Conservation (phyloP, 2,888 invertebrate genomes). For the Cantharis rufa region DNA sequence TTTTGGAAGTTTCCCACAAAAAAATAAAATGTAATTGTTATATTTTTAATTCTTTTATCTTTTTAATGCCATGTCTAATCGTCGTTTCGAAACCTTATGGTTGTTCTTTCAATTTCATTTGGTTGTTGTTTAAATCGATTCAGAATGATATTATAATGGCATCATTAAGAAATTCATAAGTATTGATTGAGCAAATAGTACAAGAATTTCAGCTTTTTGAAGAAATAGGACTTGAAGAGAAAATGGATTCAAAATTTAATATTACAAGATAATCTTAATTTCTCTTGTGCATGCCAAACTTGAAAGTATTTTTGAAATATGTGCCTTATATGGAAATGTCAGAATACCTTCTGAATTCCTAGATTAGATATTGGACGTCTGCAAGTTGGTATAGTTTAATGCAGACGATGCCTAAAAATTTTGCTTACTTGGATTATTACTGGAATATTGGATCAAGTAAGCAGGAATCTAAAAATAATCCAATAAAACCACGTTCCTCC, state of each 20-base stretch:
- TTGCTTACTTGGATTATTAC: too few relatives aligned
- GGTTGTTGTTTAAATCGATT: neutral
- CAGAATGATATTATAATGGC: too few relatives aligned
- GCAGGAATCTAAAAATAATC: neutral
- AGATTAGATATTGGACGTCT: neutral
- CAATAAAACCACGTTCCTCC: neutral
- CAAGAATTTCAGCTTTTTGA: neutral
- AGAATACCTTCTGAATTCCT: neutral
- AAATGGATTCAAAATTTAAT: neutral
- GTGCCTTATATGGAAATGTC: neutral
- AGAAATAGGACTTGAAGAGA: neutral
- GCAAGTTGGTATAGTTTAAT: neutral
- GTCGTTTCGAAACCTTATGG: neutral
- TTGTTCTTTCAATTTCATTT: neutral
- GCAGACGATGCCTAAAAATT: neutral
- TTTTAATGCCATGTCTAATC: neutral
- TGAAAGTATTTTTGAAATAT: neutral
- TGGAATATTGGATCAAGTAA: neutral
- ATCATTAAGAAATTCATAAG: neutral
- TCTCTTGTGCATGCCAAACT: neutral
- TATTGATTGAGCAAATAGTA: neutral
- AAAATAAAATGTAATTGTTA: neutral
- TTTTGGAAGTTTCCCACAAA: neutral
- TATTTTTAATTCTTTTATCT: neutral
- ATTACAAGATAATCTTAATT: neutral